A percentile compares a stretch with the other conserved stretches of the same genome.
These are phyloP conservation scores for Centrocercus urophasianus DNA, from an alignment of 2,113 vertebrate genomes.

Conservation along the genomic window DNA sequence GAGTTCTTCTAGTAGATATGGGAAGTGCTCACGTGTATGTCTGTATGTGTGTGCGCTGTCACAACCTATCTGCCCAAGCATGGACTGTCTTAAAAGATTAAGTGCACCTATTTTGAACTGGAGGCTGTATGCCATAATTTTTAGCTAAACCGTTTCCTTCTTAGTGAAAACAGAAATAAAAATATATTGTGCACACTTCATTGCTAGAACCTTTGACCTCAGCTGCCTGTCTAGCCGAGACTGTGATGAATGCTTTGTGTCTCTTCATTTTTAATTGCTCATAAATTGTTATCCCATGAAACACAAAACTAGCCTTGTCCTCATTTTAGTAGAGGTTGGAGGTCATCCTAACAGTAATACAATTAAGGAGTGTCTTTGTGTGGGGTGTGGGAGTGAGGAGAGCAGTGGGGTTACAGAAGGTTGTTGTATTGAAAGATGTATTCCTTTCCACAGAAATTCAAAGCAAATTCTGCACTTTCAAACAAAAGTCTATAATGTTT, in stretches of 20 bases:
- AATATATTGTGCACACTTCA: conserved; percentile 99
- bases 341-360: conserved; percentile 88
- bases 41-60: conserved; percentile 58
- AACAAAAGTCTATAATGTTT: conserved; percentile 74
- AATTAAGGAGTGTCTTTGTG: conserved; percentile 87
- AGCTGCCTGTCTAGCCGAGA: conserved; percentile 85
- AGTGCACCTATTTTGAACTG: conserved; percentile 85
- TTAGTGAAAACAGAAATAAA: conserved; percentile 99
- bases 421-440: conserved; percentile 74
- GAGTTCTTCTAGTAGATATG: conserved; percentile 27
- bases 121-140: conserved; percentile 89
- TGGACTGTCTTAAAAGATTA: conserved; percentile 84
- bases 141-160: conserved; percentile 95
- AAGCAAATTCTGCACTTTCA: conserved; percentile 75
- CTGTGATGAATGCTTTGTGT: conserved; percentile 93
- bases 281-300: conserved; percentile 97
- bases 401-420: conserved; percentile 76
- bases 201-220: conserved; percentile 86
- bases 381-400: conserved; percentile 79
- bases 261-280: conserved; percentile 98
- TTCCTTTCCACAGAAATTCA: conserved; percentile 76
- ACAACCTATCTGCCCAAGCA: conserved; percentile 81
- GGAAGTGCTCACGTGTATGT: not conserved
- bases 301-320: conserved; percentile 95
- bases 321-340: conserved; percentile 89